A percentile compares a stretch with the other conserved stretches of the same genome.
These are phyloP conservation scores for Notechis scutatus DNA, from an alignment of 2,113 vertebrate species.

Conservation along the genomic window DNA sequence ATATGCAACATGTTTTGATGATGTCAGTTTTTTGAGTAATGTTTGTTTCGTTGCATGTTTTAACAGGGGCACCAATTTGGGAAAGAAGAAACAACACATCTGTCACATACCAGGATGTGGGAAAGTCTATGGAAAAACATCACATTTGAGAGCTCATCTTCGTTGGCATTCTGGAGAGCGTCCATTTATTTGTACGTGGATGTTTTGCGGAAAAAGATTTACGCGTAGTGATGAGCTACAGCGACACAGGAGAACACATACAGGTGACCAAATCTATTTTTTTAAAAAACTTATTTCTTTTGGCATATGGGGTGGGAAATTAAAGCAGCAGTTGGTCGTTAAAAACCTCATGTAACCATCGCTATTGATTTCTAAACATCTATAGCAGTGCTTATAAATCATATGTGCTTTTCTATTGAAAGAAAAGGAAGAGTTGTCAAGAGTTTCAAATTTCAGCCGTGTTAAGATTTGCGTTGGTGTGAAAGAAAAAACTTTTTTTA, in stretches of 20 bases:
- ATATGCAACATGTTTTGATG: neutral
- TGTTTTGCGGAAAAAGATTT: conserved; percentile 98
- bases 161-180: conserved; percentile 99
- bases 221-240: conserved; percentile 98
- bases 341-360: neutral
- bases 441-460: neutral
- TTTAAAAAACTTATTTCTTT: neutral
- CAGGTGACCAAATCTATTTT: conserved; percentile 78
- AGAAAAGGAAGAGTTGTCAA: neutral
- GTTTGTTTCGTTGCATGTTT: conserved; percentile 26
- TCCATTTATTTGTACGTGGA: conserved; percentile 97
- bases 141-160: conserved; percentile 96
- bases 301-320: too few species aligned
- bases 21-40: neutral
- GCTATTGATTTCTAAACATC: neutral
- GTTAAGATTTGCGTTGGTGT: neutral
- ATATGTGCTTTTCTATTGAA: neutral
- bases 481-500: neutral
- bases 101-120: conserved; percentile 97
- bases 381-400: neutral
- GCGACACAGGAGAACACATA: conserved; percentile 96
- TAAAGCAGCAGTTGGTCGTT: neutral
- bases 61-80: conserved; percentile 88
- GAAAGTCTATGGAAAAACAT: conserved; percentile 98
- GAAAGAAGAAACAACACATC: conserved; percentile 98